Evolutionary conservation across 2,797 vertebrate genomes (phyloP).

Genomic region (Cryptoprocta ferox): DNA sequence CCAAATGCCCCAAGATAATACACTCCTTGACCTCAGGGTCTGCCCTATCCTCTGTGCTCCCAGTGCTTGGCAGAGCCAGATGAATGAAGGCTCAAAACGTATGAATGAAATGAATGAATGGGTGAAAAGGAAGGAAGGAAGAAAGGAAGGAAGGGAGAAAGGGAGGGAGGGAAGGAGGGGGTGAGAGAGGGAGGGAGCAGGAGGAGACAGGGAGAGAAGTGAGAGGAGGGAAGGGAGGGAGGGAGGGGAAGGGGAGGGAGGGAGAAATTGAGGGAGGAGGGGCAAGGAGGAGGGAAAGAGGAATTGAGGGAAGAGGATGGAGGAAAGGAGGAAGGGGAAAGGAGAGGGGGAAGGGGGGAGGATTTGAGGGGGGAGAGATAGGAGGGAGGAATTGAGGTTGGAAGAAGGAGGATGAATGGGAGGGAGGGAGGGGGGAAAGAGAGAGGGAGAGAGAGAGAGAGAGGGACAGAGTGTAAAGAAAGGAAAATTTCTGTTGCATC

Average conservation of each 20-base stretch:
- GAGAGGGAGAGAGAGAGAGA: accelerated
- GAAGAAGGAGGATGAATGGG: too few species aligned
- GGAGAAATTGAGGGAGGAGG: too few species aligned
- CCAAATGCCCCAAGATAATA: not conserved
- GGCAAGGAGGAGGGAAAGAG: not conserved
- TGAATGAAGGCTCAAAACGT: not conserved
- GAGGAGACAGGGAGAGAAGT: too few species aligned
- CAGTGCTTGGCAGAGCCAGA: not conserved
- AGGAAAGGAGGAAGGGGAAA: not conserved
- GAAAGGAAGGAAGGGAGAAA: too few species aligned
- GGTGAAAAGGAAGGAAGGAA: not conserved
- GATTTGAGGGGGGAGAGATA: not conserved
- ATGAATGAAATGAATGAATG: not conserved
- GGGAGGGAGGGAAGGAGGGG: not conserved
- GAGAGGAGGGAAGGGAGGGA: not conserved
- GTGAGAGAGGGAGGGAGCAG: accelerated
- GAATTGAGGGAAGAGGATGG: too few species aligned
- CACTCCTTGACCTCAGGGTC: not conserved
- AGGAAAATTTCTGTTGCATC: not conserved
- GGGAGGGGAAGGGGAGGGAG: accelerated
- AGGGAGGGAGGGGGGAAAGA: not conserved
- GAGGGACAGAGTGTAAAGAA: not conserved
- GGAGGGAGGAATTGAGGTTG: too few species aligned
- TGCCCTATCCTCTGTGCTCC: not conserved
- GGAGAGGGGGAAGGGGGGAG: not conserved